Conservation (phyloP, 2,797 vertebrate species). For the Microcaecilia unicolor region DNA sequence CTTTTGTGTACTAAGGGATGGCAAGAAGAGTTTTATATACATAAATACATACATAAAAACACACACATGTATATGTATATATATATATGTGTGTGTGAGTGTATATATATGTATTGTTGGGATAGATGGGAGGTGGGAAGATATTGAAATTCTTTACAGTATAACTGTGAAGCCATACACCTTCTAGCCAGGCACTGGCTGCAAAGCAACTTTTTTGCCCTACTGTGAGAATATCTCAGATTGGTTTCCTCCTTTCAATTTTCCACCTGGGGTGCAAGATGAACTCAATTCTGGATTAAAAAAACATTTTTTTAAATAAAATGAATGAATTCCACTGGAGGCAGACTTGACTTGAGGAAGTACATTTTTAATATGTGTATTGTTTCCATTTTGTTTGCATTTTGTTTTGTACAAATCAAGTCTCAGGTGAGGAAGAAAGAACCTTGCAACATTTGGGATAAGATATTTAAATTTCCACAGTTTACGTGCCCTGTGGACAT, state of each 20-base stretch:
- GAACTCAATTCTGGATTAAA: constrained; percentile 57
- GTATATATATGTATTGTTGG: constrained; percentile 64
- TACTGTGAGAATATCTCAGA: constrained; percentile 75
- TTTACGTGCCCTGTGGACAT: too few relatives aligned
- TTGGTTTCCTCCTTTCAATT: constrained; percentile 61
- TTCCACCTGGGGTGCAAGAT: constrained; percentile 81
- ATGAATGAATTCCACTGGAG: constrained; percentile 64
- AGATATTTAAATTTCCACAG: too few relatives aligned
- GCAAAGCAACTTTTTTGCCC: constrained; percentile 90
- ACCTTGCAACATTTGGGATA: constrained; percentile 26
- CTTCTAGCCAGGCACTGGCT: constrained; percentile 77
- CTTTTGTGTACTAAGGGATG: constrained; percentile 81
- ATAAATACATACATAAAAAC: constrained; percentile 16
- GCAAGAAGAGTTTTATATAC: constrained; percentile 70
- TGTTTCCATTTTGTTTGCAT: neutral
- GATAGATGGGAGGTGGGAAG: constrained; percentile 61
- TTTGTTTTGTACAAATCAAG: constrained; percentile 14
- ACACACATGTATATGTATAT: constrained; percentile 39
- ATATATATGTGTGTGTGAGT: constrained; percentile 30
- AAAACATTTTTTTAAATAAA: constrained; percentile 46
- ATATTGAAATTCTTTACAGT: constrained; percentile 74
- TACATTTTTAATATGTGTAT: constrained; percentile 16
- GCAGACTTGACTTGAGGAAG: constrained; percentile 81
- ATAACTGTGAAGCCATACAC: constrained; percentile 74
- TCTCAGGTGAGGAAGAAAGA: constrained; percentile 37